Evolutionary conservation across 2,113 vertebrate species (phyloP).

Genomic region (Bos javanicus): DNA sequence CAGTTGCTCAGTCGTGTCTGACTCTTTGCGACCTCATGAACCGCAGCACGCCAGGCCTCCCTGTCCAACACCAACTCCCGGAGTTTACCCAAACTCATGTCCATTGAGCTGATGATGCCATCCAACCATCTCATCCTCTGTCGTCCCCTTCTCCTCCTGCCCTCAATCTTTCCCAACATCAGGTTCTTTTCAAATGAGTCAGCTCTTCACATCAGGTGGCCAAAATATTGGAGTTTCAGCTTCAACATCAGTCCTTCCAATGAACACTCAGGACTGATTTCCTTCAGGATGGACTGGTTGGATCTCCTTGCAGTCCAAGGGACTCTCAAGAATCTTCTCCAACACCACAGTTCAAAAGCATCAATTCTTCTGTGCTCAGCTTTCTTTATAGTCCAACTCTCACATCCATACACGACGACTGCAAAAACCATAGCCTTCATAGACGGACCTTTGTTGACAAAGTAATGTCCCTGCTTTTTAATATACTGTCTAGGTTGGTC

Average conservation of each 20-base stretch:
- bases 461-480: background rate
- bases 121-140: background rate
- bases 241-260: background rate
- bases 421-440: background rate
- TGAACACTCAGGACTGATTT: background rate
- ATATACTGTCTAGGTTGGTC: background rate
- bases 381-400: background rate
- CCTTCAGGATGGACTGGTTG: background rate
- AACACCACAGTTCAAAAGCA: background rate
- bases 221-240: background rate
- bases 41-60: rapidly evolving
- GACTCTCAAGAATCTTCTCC: background rate
- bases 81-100: background rate
- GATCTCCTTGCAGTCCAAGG: background rate
- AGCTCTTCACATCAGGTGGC: background rate
- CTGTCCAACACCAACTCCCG: background rate
- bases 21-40: background rate
- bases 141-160: background rate
- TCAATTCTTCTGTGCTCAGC: background rate
- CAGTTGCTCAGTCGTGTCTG: background rate
- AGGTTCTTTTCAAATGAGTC: background rate
- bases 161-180: background rate
- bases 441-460: background rate
- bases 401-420: background rate
- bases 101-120: background rate